Percentiles rank a stretch among this genome's conserved stretches.
Evolutionary conservation across 2,888 invertebrate genomes (phyloP).

Genomic region (Lycaena phlaeas): DNA sequence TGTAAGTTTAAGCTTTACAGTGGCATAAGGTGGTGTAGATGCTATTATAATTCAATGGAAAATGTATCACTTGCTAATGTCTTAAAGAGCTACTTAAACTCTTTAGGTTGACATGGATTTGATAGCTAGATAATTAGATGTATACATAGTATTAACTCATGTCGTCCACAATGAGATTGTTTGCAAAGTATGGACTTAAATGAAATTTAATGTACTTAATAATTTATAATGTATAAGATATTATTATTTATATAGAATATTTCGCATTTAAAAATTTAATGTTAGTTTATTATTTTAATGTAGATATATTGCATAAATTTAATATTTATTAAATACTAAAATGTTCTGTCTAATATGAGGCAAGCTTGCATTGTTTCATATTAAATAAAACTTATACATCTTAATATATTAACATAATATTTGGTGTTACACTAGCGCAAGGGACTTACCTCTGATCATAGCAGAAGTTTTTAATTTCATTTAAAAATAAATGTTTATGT

Average conservation of each 20-base stretch:
- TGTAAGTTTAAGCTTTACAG: too few species aligned
- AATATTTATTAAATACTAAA: too few species aligned
- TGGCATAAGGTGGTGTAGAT: too few species aligned
- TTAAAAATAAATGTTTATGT: too few species aligned
- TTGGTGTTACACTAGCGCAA: too few species aligned
- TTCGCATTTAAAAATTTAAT: slow-evolving; percentile 46
- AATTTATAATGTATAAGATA: slow-evolving; percentile 44
- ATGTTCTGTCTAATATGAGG: not conserved
- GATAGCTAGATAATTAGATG: not conserved
- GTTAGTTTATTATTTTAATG: slow-evolving; percentile 35
- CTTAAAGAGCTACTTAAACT: too few species aligned
- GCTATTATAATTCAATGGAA: too few species aligned
- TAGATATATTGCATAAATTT: not conserved
- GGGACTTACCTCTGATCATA: too few species aligned
- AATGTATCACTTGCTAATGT: too few species aligned
- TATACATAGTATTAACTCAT: slow-evolving; percentile 7
- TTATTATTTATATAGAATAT: slow-evolving; percentile 40
- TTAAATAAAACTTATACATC: too few species aligned
- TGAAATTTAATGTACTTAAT: slow-evolving; percentile 63
- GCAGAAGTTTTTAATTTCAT: too few species aligned
- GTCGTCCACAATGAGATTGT: slow-evolving; percentile 59
- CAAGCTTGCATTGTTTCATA: not conserved
- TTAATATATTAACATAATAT: too few species aligned
- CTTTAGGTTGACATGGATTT: not conserved
- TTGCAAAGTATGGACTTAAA: slow-evolving; percentile 40